phyloP scores from a whole-genome alignment of 2,113 vertebrate species.

The Penelope pileata region DNA sequence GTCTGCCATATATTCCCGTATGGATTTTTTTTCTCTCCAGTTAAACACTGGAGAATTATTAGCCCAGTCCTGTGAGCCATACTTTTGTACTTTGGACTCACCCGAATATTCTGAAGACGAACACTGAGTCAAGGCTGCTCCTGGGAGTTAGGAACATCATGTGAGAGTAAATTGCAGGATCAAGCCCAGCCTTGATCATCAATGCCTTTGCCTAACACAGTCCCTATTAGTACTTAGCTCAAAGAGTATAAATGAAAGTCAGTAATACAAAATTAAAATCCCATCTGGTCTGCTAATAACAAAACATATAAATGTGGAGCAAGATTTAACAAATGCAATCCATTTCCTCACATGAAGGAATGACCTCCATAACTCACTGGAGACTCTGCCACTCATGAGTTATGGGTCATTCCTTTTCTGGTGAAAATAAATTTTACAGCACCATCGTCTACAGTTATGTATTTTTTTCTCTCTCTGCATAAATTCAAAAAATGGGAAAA shows the following conservation, averaged over 20 bases:
- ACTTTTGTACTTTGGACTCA: not conserved
- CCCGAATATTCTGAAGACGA: not conserved
- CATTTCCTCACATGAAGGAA: constrained; percentile 77
- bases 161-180: not conserved
- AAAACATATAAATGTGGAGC: constrained; percentile 70
- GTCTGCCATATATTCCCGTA: not conserved
- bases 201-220: constrained; percentile 26
- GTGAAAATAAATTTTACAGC: constrained; percentile 78
- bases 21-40: not conserved
- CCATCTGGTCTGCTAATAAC: constrained; percentile 70
- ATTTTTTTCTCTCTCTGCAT: constrained; percentile 57
- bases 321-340: constrained; percentile 75
- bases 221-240: constrained; percentile 55
- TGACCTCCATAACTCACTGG: constrained; percentile 80
- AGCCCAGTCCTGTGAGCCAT: not conserved
- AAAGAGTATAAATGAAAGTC: constrained; percentile 58
- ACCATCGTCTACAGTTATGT: constrained; percentile 35
- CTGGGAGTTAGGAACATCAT: not conserved
- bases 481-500: constrained; percentile 68
- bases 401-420: constrained; percentile 79
- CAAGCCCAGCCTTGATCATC: constrained; percentile 8
- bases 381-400: constrained; percentile 77
- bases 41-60: not conserved
- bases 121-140: not conserved
- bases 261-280: constrained; percentile 74